phyloP scores from a whole-genome alignment of 2,797 vertebrate genomes.

The Hemitrygon akajei region DNA sequence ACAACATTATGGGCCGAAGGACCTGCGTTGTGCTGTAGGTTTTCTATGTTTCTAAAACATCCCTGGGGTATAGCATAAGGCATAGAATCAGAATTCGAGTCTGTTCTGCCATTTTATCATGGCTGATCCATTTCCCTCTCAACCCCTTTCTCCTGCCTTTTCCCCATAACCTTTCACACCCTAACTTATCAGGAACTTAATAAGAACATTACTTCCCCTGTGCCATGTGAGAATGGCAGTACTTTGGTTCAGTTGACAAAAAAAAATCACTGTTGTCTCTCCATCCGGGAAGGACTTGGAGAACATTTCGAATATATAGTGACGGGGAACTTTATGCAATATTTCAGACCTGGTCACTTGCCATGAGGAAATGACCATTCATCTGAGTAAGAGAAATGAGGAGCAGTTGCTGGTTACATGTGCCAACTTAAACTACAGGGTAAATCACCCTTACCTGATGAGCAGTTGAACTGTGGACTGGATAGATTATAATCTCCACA shows the following conservation, averaged over 20 bases:
- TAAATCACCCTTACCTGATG: not conserved
- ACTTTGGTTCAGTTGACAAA: not conserved
- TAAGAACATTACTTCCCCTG: not conserved
- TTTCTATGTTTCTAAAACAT: too few species aligned
- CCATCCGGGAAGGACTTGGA: not conserved
- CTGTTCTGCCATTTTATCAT: too few species aligned
- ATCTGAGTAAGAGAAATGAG: not conserved
- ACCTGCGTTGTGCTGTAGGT: too few species aligned
- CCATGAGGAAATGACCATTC: not conserved
- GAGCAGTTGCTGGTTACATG: not conserved
- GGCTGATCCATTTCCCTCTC: too few species aligned
- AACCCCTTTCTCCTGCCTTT: too few species aligned
- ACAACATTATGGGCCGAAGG: too few species aligned
- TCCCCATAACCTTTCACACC: too few species aligned
- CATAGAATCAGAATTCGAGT: too few species aligned
- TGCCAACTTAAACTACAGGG: not conserved
- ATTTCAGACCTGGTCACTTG: not conserved
- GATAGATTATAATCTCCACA: not conserved
- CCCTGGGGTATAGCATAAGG: too few species aligned
- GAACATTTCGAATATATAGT: not conserved
- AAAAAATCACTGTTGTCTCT: not conserved
- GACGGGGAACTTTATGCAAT: too few species aligned
- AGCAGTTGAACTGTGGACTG: not conserved
- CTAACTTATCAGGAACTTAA: too few species aligned
- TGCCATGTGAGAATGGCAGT: not conserved